Percentiles rank a stretch among this genome's conserved stretches.
Evolutionary conservation across 1,140 invertebrate species (phyloP).

Genomic region (Heliconius congener): DNA sequence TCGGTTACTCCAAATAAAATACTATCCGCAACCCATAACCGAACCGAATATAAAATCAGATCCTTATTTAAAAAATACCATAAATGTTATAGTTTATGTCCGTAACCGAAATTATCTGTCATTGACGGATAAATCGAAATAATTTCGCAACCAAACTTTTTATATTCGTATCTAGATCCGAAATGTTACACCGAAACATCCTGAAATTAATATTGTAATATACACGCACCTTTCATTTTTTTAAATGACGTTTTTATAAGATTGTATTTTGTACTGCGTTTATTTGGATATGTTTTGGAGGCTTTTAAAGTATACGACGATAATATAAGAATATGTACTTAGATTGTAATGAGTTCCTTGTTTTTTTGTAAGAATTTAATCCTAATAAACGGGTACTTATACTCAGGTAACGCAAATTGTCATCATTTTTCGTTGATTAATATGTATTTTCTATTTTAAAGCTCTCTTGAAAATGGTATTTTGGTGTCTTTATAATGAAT

Average conservation of each 20-base stretch:
- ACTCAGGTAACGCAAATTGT: constrained; percentile 41
- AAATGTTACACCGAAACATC: too few relatives aligned
- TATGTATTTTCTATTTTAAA: constrained; percentile 18
- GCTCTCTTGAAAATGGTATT: constrained; percentile 27
- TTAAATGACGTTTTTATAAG: constrained; percentile 67
- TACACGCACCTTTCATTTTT: constrained; percentile 56
- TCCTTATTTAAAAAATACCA: too few relatives aligned
- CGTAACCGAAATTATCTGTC: too few relatives aligned
- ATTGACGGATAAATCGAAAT: too few relatives aligned
- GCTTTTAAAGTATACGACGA: constrained; percentile 80
- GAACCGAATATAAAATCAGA: too few relatives aligned
- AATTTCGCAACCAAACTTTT: too few relatives aligned
- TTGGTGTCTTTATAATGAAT: constrained; percentile 25
- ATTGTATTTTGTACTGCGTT: constrained; percentile 52
- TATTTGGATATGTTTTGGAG: constrained; percentile 73
- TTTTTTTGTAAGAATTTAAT: constrained; percentile 51
- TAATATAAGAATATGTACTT: constrained; percentile 79
- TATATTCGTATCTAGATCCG: too few relatives aligned
- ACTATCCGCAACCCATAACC: too few relatives aligned
- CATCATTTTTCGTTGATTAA: constrained; percentile 20
- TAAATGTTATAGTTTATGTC: too few relatives aligned
- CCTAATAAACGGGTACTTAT: constrained; percentile 30
- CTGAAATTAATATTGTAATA: constrained; percentile 32
- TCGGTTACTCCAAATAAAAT: too few relatives aligned
- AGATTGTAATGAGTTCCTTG: constrained; percentile 76